These are phyloP conservation scores for Liodrosophila aerea DNA, from an alignment of 2,888 invertebrate species.

Conservation along the genomic window DNA sequence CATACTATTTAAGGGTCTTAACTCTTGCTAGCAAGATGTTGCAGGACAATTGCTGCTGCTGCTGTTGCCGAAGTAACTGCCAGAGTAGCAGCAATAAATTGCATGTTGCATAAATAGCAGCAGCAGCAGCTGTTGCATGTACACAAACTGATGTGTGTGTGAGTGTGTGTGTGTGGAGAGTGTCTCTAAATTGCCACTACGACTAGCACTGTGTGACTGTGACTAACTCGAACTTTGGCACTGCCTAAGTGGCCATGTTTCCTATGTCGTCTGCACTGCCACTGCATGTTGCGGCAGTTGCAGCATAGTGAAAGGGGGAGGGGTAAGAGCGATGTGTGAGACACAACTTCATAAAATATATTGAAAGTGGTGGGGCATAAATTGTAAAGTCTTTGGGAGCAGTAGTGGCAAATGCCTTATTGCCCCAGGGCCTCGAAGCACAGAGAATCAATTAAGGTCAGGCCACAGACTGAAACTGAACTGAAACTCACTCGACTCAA, in stretches of 20 bases:
- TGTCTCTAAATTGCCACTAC: conserved; percentile 54
- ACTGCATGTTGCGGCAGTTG: conserved; percentile 31
- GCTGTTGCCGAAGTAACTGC: conserved; percentile 53
- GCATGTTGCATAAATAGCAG: conserved; percentile 64
- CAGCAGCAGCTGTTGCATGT: conserved; percentile 65
- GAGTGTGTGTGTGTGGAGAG: conserved; percentile 3
- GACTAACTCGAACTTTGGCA: conserved; percentile 19
- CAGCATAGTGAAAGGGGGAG: conserved; percentile 4
- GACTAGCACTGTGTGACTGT: conserved; percentile 46
- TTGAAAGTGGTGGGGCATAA: conserved; percentile 64
- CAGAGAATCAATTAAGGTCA: conserved; percentile 32
- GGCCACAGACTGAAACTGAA: conserved; percentile 8
- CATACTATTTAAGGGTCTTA: neutral
- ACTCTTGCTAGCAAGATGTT: conserved; percentile 2
- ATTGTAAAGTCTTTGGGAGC: conserved; percentile 36
- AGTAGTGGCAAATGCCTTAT: conserved; percentile 34
- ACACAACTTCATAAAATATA: conserved; percentile 63
- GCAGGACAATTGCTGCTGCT: conserved; percentile 7
- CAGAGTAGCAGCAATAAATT: conserved; percentile 67
- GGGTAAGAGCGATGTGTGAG: neutral
- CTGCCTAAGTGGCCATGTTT: conserved; percentile 22
- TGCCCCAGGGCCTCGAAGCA: conserved; percentile 8
- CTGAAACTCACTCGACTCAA: neutral
- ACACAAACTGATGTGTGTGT: conserved; percentile 7
- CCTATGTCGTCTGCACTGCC: conserved; percentile 12